These are phyloP conservation scores for Pasiphila rectangulata DNA, from an alignment of 2,888 invertebrate genomes.

Conservation along the genomic window DNA sequence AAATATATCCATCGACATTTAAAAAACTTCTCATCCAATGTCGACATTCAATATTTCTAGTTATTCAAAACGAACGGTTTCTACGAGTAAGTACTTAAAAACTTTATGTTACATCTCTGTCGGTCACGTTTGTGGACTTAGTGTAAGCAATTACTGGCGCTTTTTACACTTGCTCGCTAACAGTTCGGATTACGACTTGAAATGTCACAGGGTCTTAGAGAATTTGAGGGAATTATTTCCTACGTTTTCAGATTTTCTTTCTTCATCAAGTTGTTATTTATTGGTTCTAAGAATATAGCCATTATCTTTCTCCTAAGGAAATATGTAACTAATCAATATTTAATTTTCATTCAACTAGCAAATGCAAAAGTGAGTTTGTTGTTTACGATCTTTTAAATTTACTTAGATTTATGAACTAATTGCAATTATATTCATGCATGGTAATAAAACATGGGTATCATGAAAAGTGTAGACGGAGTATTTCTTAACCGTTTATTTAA, in stretches of 20 bases:
- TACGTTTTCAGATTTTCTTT: conserved; percentile 17
- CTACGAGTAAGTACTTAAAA: conserved; percentile 11
- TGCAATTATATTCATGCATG: too few relatives aligned
- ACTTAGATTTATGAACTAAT: too few relatives aligned
- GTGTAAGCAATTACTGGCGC: conserved; percentile 62
- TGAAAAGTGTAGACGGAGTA: too few relatives aligned
- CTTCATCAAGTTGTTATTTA: not conserved
- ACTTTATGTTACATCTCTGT: conserved; percentile 10
- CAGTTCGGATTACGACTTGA: conserved; percentile 53
- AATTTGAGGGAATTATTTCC: conserved; percentile 33
- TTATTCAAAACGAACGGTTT: conserved; percentile 13
- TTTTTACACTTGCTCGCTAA: conserved; percentile 75
- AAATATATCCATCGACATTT: conserved; percentile 24
- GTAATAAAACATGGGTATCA: too few relatives aligned
- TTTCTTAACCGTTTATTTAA: too few relatives aligned
- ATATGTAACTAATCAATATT: too few relatives aligned
- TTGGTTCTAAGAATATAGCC: not conserved
- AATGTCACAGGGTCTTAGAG: conserved; percentile 58
- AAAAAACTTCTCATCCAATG: conserved; percentile 20
- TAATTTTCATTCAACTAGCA: too few relatives aligned
- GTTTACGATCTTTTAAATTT: too few relatives aligned
- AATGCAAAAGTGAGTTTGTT: too few relatives aligned
- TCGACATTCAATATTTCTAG: conserved; percentile 5
- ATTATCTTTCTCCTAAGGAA: too few relatives aligned
- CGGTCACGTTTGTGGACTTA: conserved; percentile 46